Percentiles rank a stretch among this genome's conserved stretches.
These are phyloP conservation scores for Limnephilus marmoratus DNA, from an alignment of 2,888 invertebrate genomes.

Conservation along the genomic window DNA sequence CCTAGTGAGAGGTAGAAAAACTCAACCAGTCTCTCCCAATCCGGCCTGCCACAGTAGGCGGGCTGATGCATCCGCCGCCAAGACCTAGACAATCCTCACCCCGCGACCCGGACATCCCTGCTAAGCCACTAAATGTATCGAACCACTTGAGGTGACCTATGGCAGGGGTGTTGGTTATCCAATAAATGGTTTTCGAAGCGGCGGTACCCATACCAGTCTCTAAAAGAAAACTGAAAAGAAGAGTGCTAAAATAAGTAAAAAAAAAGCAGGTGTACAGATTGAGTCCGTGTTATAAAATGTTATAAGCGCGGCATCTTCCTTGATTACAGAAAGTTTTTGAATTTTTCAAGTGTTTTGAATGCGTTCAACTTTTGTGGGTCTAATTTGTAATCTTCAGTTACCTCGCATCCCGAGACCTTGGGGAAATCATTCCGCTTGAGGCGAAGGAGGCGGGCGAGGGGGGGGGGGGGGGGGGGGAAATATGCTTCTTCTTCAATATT, in stretches of 20 bases:
- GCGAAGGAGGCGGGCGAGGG: neutral
- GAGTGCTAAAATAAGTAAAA: neutral
- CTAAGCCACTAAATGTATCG: too few relatives aligned
- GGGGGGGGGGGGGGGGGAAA: neutral
- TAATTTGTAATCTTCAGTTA: slow-evolving; percentile 32
- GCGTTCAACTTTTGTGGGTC: slow-evolving; percentile 24
- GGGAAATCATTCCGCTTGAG: slow-evolving; percentile 11
- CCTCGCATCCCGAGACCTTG: neutral
- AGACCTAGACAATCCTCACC: too few relatives aligned
- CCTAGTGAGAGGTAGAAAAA: too few relatives aligned
- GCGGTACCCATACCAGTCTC: too few relatives aligned
- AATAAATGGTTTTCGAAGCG: too few relatives aligned
- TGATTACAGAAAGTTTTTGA: slow-evolving; percentile 34
- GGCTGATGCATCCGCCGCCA: too few relatives aligned
- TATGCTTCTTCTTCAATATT: neutral
- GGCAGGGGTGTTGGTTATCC: too few relatives aligned
- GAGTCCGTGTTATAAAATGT: neutral
- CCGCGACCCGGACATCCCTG: too few relatives aligned
- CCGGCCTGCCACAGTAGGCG: too few relatives aligned
- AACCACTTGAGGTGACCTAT: too few relatives aligned
- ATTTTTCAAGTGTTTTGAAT: slow-evolving; percentile 42
- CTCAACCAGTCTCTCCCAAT: too few relatives aligned
- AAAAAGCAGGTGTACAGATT: neutral
- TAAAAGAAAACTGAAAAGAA: neutral
- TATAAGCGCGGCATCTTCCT: neutral